These are phyloP conservation scores for Neosilurus mollespiculum DNA, from an alignment of 2,797 vertebrate genomes.

Conservation along the genomic window DNA sequence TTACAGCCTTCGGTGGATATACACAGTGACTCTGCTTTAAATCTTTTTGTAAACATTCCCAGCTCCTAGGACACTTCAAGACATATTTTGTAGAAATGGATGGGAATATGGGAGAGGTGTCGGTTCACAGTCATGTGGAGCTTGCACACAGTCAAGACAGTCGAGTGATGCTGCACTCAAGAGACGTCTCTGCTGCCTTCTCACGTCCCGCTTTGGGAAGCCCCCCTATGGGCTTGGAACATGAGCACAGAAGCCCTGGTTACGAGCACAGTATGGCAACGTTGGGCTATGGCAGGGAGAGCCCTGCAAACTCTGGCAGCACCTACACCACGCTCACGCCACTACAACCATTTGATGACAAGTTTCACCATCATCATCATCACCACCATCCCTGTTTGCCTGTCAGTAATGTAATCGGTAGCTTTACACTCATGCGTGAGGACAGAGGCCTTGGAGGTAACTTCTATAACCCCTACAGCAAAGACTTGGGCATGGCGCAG, in stretches of 20 bases:
- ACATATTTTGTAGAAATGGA: conserved; percentile 66
- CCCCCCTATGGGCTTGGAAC: conserved; percentile 76
- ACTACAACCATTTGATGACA: conserved; percentile 81
- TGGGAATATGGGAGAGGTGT: conserved; percentile 79
- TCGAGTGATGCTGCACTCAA: conserved; percentile 75
- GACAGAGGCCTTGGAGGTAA: conserved; percentile 76
- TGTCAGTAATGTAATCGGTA: conserved; percentile 82
- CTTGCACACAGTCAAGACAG: conserved; percentile 76
- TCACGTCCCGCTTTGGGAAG: conserved; percentile 78
- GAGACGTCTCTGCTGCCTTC: conserved; percentile 77
- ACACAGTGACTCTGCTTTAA: conserved; percentile 13
- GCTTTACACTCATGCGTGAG: conserved; percentile 83
- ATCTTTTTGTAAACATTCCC: conserved; percentile 11
- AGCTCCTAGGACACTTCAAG: not conserved
- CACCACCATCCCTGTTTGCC: conserved; percentile 81
- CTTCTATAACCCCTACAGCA: conserved; percentile 82
- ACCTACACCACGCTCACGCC: conserved; percentile 84
- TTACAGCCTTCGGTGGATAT: conserved; percentile 17
- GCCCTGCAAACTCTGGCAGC: conserved; percentile 73
- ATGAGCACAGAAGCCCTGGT: conserved; percentile 70
- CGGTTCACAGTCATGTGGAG: conserved; percentile 77
- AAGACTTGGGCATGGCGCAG: conserved; percentile 80
- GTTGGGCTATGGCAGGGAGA: conserved; percentile 79
- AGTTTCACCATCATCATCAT: conserved; percentile 79
- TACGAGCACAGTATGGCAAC: conserved; percentile 81